phyloP scores from a whole-genome alignment of 2,113 vertebrate species.

The Notarius quadriscutis region DNA sequence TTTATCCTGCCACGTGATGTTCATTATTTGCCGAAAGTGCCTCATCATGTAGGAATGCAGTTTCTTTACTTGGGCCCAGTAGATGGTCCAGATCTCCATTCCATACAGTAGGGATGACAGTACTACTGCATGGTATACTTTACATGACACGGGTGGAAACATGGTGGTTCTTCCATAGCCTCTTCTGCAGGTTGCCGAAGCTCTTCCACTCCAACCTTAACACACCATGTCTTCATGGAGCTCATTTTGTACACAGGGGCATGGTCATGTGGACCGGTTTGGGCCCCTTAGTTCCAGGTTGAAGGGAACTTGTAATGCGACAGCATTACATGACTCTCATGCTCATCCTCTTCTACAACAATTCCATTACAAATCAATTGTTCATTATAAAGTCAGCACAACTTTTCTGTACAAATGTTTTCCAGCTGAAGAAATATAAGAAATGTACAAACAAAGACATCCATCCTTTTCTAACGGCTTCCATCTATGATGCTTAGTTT shows the following conservation, averaged over 20 bases:
- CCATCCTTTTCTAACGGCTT: not conserved
- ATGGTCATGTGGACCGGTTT: not conserved
- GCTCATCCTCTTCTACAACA: not conserved
- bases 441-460: conserved; percentile 23
- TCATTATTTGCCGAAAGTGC: no score
- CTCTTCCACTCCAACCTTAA: not conserved
- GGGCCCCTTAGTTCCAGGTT: not conserved
- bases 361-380: conserved; percentile 5
- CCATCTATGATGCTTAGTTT: conserved; percentile 9
- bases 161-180: no score
- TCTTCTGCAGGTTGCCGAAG: no score
- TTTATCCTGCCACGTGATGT: no score
- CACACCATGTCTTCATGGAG: not conserved
- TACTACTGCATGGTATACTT: no score
- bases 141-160: no score
- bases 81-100: no score
- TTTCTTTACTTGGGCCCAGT: no score
- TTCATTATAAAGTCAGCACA: not conserved
- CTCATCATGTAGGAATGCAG: no score
- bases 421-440: not conserved
- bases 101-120: no score
- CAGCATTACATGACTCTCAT: not conserved
- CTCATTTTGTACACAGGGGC: not conserved
- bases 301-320: not conserved
- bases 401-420: not conserved